These are phyloP conservation scores for Capitulum mitella DNA, from an alignment of 2,888 invertebrate genomes.

Conservation along the genomic window DNA sequence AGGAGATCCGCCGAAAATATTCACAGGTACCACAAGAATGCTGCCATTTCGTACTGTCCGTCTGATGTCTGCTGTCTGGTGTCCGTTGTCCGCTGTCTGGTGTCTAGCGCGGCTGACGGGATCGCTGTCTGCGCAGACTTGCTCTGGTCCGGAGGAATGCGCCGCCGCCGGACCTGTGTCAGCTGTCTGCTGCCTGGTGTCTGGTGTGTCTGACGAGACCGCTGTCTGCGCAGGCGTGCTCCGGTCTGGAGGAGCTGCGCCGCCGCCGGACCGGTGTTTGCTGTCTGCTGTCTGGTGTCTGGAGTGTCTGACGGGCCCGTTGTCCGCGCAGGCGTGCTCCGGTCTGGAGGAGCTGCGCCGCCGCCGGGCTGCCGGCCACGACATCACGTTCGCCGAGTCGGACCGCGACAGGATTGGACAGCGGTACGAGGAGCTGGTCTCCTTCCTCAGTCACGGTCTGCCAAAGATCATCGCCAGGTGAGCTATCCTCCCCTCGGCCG, in stretches of 20 bases:
- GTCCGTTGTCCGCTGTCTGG: too few relatives aligned
- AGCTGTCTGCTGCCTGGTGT: too few relatives aligned
- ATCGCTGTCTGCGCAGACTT: too few relatives aligned
- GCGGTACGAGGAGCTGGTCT: not conserved
- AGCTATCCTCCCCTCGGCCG: too few relatives aligned
- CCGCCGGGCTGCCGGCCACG: not conserved
- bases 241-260: not conserved
- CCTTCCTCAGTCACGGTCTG: not conserved
- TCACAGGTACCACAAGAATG: not conserved
- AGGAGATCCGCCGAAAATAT: not conserved
- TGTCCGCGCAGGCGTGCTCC: not conserved
- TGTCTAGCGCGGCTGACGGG: too few relatives aligned
- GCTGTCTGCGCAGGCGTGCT: too few relatives aligned
- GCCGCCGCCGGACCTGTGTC: not conserved
- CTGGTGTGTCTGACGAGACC: too few relatives aligned
- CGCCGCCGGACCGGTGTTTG: not conserved
- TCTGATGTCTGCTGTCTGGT: too few relatives aligned
- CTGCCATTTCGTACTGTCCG: too few relatives aligned
- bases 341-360: not conserved
- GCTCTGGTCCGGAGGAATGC: too few relatives aligned
- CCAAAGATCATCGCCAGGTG: slow-evolving; percentile 5
- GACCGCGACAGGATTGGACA: not conserved
- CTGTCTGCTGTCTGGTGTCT: not conserved
- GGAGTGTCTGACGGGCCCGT: too few relatives aligned
- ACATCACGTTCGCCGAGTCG: slow-evolving; percentile 23